Evolutionary conservation across 1,140 invertebrate genomes (phyloP).

Genomic region (Lepidostoma basale): DNA sequence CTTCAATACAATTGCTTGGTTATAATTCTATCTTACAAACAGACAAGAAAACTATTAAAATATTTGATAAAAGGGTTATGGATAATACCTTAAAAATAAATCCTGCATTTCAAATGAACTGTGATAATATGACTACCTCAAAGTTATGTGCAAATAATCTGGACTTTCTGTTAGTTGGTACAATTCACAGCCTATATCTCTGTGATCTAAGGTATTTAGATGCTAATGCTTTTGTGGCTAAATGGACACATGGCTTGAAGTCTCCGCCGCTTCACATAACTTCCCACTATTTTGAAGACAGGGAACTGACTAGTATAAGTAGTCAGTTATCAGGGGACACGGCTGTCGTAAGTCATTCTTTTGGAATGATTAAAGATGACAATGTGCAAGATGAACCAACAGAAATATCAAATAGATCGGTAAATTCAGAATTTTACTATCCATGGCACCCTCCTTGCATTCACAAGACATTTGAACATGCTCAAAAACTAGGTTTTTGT

Average conservation of each 20-base stretch:
- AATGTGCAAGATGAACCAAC: constrained; percentile 5
- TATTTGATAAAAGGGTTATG: constrained; percentile 29
- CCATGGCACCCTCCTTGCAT: constrained; percentile 29
- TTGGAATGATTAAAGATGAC: neutral
- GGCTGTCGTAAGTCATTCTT: constrained; percentile 27
- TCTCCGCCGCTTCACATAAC: constrained; percentile 27
- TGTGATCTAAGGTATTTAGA: constrained; percentile 34
- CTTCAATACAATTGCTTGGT: constrained; percentile 26
- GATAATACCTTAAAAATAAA: neutral
- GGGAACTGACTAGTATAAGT: constrained; percentile 25
- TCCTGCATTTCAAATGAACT: constrained; percentile 15
- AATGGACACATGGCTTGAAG: constrained; percentile 39
- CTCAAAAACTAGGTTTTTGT: constrained; percentile 26
- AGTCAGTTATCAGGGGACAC: constrained; percentile 16
- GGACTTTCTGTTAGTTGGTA: constrained; percentile 21
- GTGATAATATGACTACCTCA: constrained; percentile 32
- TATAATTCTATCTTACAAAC: constrained; percentile 25
- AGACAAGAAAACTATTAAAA: constrained; percentile 1
- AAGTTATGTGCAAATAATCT: constrained; percentile 9
- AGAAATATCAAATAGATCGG: neutral
- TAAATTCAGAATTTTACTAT: constrained; percentile 2
- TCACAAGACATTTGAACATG: constrained; percentile 23
- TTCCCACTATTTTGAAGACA: constrained; percentile 3
- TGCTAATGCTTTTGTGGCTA: constrained; percentile 7
- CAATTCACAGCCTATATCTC: constrained; percentile 31